Percentiles rank a stretch among this genome's conserved stretches.
Evolutionary conservation across 2,113 vertebrate species (phyloP).

Genomic region (Epinephelus moara): DNA sequence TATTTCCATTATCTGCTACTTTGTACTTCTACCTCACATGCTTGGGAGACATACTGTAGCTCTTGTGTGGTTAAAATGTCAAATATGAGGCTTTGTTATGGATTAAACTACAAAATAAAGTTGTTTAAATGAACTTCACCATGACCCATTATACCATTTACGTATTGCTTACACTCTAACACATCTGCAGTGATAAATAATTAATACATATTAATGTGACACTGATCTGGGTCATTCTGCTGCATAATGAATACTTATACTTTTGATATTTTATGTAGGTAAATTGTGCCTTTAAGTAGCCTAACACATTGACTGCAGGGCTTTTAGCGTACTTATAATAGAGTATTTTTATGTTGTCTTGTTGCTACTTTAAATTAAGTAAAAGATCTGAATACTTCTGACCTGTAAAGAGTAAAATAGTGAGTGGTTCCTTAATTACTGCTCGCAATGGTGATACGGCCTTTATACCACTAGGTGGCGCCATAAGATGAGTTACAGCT

Average conservation of each 20-base stretch:
- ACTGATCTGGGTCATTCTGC: background rate
- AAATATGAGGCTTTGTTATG: background rate
- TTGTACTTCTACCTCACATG: background rate
- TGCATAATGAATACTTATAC: background rate
- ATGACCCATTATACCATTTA: background rate
- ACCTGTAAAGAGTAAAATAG: background rate
- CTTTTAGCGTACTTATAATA: background rate
- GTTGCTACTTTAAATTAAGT: background rate
- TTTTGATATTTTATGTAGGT: background rate
- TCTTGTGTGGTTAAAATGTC: background rate
- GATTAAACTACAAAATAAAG: constrained; percentile 1
- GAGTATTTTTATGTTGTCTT: background rate
- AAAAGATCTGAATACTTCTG: background rate
- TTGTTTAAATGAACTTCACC: background rate
- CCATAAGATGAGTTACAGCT: constrained; percentile 20
- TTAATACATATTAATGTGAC: background rate
- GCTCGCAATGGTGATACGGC: background rate
- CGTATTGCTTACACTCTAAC: background rate
- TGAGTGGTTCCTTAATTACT: background rate
- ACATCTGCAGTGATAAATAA: background rate
- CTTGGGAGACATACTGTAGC: background rate
- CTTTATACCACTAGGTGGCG: constrained; percentile 49
- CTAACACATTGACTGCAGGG: background rate
- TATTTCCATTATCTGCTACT: background rate
- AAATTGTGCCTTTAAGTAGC: background rate